Base-by-base conservation (phyloP, 2,113 vertebrate species). In the Daboia siamensis region DNA sequence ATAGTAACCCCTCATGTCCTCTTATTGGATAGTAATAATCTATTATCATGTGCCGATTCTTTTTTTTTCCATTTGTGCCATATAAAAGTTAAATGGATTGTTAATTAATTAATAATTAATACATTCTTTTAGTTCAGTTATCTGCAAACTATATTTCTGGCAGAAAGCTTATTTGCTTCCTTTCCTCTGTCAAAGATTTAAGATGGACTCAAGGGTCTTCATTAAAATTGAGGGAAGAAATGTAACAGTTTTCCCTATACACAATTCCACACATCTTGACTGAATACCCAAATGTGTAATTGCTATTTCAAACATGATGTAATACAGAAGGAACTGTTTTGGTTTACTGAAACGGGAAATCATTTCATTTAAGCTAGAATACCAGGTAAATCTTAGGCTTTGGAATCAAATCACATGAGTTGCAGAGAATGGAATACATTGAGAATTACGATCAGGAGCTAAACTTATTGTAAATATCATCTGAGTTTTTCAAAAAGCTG, bases 381-480 rank as follows among this genome's bases (percentile, higher is more conserved):
- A 92, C 91, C 52, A 51, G 23, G 95, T 87, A 96, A 96, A 69
- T 93, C 59, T 87, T 96, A 94, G 96, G 94, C 94, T 96, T 96
- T 96, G 87, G 89, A 95, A 95, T 94, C 94, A 95, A 95, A 96
- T 97, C 95, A 85, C 29, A 12, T 46, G 26, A 96, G 91, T 92
- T 92, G 90, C 87, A 94, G 92, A 94, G 94, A 93, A 54, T 89
- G 94, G 87, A 90, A 91, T 95, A 29, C 23, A 46, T 48, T 89
- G 94, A 89, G 91, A 91, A 95, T 20, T 33, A 46, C 93, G 92
- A 92, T 95, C 95, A 9, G 93, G 92, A 95, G 90, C 85, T 93
- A 97, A 97, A 96, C 89, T 96, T 96, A 95, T 61, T 91, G 52
- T 93, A 94, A 96, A 96, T 96, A 93, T 91, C 94, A 95, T 96